These are phyloP conservation scores for Muntiacus muntjak DNA, from an alignment of 2,113 vertebrate genomes.

Conservation along the genomic window DNA sequence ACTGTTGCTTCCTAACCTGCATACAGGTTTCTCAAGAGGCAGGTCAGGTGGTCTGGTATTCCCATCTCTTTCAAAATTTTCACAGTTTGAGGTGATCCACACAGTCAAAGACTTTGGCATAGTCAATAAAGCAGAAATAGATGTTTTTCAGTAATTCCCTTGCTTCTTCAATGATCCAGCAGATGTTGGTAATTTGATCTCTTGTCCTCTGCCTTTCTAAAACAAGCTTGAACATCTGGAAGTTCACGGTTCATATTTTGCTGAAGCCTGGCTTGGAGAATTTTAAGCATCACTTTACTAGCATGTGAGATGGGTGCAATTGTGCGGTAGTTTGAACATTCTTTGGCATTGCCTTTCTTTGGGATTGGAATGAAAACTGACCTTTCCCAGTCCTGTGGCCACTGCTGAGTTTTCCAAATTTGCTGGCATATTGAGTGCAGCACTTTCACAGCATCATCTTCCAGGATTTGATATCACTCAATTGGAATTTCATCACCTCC, in stretches of 20 bases:
- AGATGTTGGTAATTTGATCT: neutral
- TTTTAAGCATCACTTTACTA: neutral
- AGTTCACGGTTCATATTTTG: too few relatives aligned
- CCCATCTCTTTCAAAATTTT: neutral
- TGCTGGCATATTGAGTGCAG: neutral
- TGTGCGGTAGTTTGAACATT: neutral
- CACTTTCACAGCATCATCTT: neutral
- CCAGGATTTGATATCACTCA: neutral
- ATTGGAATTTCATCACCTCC: neutral
- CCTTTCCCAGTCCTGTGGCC: neutral
- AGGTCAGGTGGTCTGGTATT: neutral
- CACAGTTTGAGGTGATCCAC: too few relatives aligned
- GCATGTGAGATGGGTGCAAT: neutral
- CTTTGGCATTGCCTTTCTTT: neutral
- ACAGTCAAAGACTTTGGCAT: too few relatives aligned
- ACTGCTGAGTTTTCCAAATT: neutral
- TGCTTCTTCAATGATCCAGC: neutral
- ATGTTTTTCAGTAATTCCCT: neutral
- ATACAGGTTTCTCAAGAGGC: neutral
- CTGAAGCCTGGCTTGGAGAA: neutral
- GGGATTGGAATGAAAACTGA: neutral
- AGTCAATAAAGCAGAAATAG: neutral
- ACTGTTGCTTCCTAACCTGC: neutral
- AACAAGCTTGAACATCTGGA: neutral
- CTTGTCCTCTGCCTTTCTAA: neutral